These are phyloP conservation scores for Drosophila flavopinicola DNA, from an alignment of 2,888 invertebrate genomes.

Conservation along the genomic window DNA sequence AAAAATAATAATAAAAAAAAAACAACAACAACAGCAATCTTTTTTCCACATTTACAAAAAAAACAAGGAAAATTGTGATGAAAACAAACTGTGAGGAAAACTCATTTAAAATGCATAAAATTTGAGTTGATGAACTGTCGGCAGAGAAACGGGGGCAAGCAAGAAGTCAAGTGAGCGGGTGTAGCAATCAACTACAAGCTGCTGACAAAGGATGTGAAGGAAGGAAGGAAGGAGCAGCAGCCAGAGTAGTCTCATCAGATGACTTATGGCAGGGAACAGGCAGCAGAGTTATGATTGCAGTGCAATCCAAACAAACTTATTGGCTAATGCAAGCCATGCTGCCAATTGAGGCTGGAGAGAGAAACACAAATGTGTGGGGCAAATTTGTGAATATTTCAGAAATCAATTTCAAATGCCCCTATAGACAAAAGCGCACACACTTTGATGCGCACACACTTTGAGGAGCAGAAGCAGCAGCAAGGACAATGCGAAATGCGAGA, in stretches of 20 bases:
- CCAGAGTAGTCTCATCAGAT: constrained; percentile 45
- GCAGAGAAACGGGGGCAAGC: constrained; percentile 12
- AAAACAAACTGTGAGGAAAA: constrained; percentile 78
- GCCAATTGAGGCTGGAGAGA: constrained; percentile 55
- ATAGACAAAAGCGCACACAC: constrained; percentile 40
- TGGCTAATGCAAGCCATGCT: constrained; percentile 56
- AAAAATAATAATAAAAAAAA: constrained; percentile 77
- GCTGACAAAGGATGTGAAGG: constrained; percentile 34
- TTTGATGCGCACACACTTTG: constrained; percentile 5
- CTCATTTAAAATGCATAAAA: constrained; percentile 83
- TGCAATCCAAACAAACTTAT: constrained; percentile 52
- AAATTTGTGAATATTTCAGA: constrained; percentile 73
- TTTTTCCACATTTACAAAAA: constrained; percentile 29
- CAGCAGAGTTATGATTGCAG: constrained; percentile 41
- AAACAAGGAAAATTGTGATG: constrained; percentile 44
- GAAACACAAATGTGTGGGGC: constrained; percentile 23
- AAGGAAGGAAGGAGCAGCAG: no score
- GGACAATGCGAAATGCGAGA: constrained; percentile 27
- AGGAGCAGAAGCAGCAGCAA: constrained; percentile 15
- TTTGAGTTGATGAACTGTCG: constrained; percentile 82
- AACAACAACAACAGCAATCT: no score
- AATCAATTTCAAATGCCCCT: constrained; percentile 65
- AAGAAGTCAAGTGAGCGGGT: constrained; percentile 4
- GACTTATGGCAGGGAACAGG: constrained; percentile 51
- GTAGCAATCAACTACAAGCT: constrained; percentile 69